Base-by-base conservation (phyloP, 2,888 invertebrate species). In the Thymelicus acteon region DNA sequence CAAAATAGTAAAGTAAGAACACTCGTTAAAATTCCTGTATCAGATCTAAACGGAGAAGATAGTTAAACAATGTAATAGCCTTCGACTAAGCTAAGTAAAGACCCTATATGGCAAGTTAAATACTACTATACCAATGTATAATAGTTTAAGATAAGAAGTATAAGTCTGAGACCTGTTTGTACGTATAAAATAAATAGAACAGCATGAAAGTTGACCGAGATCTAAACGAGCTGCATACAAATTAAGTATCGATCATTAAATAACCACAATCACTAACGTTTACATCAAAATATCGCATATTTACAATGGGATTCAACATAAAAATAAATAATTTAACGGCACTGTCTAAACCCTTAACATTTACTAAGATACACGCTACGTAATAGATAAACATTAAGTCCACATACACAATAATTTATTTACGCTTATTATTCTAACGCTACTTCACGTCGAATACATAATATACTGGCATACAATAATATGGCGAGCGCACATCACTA, bases 241-340 rank as follows among this genome's bases (percentile, higher is more conserved):
- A 82, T 80, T 79, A 81, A 80, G 75, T 87, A 86, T 89, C 86
- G 79, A 85, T 85, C 83, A 86, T 88, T 87, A 89, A 87, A 89
- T 87, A 91, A 89, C 89, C 91, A 89, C 89, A 87, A 89, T 79
- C 82, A 83, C 89, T 89, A 90, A 89, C 87, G 81, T 88, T 88
- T 90, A 90, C 86, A 88, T 86, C 84, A 85, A 89, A 89, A 88
- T 88, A 89, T 90, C 86, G 88, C 85, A 75, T 93, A 93, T 93
- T 89, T 92, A 93, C 93, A 93, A 76, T 74, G 82, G 85, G 87
- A 86, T 88, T 89, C 92, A 93, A 93, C 93, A 91, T 93, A 91
- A 90, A 90, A 93, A 93, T 93, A 93, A 93, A 93, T 93, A 93
- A 93, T 92, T 91, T 92, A 93, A 92, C 87, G 83, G 79, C 88